A percentile compares a stretch with the other conserved stretches of the same genome.
Conservation (phyloP, 2,113 vertebrate genomes). For the Illadopsis cleaveri region DNA sequence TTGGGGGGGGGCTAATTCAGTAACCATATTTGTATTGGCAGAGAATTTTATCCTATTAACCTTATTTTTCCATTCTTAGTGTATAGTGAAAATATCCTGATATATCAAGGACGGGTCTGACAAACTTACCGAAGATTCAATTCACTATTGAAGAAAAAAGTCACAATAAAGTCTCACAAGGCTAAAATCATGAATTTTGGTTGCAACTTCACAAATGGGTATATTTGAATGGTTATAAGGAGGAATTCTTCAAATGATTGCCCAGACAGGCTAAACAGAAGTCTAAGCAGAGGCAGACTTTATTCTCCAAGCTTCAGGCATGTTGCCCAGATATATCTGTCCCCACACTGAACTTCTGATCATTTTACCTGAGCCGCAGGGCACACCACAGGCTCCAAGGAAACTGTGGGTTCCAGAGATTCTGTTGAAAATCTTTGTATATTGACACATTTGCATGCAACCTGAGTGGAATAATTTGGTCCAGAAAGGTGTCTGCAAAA, state of each 20-base stretch:
- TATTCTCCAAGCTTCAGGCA: not conserved
- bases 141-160: not conserved
- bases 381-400: not conserved
- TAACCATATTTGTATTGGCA: not conserved
- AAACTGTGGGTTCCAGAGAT: not conserved
- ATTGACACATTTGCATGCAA: not conserved
- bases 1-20: not conserved
- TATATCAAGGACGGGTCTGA: not conserved
- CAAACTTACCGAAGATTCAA: not conserved
- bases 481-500: not conserved
- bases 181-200: not conserved
- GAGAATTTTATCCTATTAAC: not conserved
- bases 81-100: not conserved
- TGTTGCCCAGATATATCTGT: not conserved
- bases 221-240: not conserved
- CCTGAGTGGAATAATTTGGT: not conserved
- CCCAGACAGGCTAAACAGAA: not conserved
- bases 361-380: not conserved
- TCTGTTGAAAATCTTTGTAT: not conserved
- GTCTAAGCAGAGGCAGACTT: not conserved
- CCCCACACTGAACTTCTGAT: not conserved
- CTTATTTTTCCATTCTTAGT: not conserved
- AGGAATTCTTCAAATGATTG: not conserved
- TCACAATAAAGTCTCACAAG: not conserved
- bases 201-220: not conserved